Conservation (phyloP, 2,797 vertebrate species). For the Artibeus jamaicensis region DNA sequence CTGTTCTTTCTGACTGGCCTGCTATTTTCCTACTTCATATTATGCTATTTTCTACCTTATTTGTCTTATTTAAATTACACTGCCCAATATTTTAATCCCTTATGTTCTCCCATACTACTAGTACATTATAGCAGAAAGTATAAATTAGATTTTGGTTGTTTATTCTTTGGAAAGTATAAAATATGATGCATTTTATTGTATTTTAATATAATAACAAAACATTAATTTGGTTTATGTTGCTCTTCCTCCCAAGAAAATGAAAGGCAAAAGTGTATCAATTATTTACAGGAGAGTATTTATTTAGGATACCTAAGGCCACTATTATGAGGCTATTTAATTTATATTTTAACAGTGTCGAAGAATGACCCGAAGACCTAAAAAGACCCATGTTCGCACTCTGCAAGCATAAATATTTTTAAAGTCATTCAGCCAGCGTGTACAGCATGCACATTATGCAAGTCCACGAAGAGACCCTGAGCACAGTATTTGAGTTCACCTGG, state of each 20-base stretch:
- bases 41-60: not conserved
- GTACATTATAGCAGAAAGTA: not conserved
- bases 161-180: not conserved
- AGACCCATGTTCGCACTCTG: not conserved
- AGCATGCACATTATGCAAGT: not conserved
- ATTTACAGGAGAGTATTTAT: slow-evolving; percentile 14
- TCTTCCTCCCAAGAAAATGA: slow-evolving; percentile 39
- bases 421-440: too few relatives aligned
- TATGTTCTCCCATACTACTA: not conserved
- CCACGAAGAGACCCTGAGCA: not conserved
- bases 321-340: slow-evolving; percentile 4
- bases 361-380: not conserved
- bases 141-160: slow-evolving; percentile 8
- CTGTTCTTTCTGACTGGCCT: not conserved
- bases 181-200: slow-evolving; percentile 1
- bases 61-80: slow-evolving; percentile 30
- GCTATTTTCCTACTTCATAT: not conserved
- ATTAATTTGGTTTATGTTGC: not conserved
- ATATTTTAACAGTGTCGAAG: not conserved
- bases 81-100: not conserved
- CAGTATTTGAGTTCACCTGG: not conserved
- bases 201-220: slow-evolving; percentile 24
- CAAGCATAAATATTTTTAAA: not conserved
- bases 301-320: not conserved
- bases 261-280: not conserved